phyloP scores from a whole-genome alignment of 1,140 invertebrate genomes.

The Tribolium castaneum region DNA sequence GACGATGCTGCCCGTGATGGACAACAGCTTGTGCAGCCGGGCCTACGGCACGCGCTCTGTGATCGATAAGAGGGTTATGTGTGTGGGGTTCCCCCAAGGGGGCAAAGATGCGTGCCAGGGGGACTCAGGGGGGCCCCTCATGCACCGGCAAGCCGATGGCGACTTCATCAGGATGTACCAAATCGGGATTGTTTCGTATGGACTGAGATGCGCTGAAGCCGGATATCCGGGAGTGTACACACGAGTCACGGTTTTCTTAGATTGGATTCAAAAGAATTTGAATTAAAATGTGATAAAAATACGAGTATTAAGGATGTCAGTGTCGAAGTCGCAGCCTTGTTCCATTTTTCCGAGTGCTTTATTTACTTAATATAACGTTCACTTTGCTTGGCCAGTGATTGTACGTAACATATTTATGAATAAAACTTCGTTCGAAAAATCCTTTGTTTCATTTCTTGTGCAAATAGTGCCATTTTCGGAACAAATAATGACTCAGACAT shows the following conservation, averaged over 20 bases:
- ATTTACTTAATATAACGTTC: background rate
- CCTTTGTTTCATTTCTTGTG: background rate
- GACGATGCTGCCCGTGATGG: slow-evolving; percentile 78
- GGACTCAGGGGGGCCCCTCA: slow-evolving; percentile 78
- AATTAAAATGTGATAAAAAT: slow-evolving; percentile 23
- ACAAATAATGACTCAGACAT: slow-evolving; percentile 15
- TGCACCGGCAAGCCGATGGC: slow-evolving; percentile 39
- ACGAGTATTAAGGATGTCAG: background rate
- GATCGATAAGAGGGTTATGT: slow-evolving; percentile 76
- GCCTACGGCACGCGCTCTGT: slow-evolving; percentile 70
- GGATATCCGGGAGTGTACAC: slow-evolving; percentile 84
- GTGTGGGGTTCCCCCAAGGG: slow-evolving; percentile 78
- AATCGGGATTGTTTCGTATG: slow-evolving; percentile 82
- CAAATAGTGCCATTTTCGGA: background rate
- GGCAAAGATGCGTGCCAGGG: slow-evolving; percentile 88
- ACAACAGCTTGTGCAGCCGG: slow-evolving; percentile 70
- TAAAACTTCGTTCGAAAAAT: background rate
- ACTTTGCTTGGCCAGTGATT: background rate
- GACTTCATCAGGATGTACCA: slow-evolving; percentile 65
- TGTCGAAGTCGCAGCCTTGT: background rate
- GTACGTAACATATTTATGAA: background rate
- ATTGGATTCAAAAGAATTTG: slow-evolving; percentile 70
- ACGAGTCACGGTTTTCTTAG: slow-evolving; percentile 73
- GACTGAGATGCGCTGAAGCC: slow-evolving; percentile 77
- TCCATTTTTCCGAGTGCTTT: background rate